Conservation (phyloP, 1,140 invertebrate genomes). For the Meloidogyne floridensis region DNA sequence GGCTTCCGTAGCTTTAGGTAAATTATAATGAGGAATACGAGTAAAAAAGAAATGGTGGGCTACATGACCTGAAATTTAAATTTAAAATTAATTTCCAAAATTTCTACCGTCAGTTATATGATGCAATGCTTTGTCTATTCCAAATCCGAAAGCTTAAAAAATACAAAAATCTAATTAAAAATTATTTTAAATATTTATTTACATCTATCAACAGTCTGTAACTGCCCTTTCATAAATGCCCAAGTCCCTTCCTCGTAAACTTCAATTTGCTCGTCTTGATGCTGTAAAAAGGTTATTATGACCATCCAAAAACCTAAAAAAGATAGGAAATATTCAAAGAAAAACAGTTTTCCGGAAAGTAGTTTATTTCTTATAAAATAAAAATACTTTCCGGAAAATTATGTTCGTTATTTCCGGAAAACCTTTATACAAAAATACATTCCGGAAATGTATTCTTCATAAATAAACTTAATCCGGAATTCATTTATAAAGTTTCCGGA, state of each 20-base stretch:
- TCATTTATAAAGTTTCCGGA: too few species aligned
- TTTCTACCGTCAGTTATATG: constrained; percentile 65
- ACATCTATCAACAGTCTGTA: constrained; percentile 67
- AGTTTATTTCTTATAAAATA: too few species aligned
- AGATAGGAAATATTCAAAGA: neutral
- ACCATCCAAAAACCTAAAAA: constrained; percentile 50
- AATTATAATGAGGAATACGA: constrained; percentile 68
- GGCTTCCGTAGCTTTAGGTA: constrained; percentile 66
- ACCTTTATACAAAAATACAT: too few species aligned
- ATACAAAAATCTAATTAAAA: neutral
- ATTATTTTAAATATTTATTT: neutral
- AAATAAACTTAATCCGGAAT: too few species aligned
- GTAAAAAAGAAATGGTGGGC: constrained; percentile 68
- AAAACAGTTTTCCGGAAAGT: too few species aligned
- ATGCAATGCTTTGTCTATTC: constrained; percentile 67
- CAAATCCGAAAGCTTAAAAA: constrained; percentile 65
- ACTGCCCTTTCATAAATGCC: constrained; percentile 67
- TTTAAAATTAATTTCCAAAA: neutral
- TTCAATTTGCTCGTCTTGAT: constrained; percentile 67
- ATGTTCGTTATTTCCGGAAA: too few species aligned
- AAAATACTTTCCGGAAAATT: too few species aligned
- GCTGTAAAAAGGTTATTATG: constrained; percentile 68
- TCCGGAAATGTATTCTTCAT: too few species aligned
- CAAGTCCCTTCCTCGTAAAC: constrained; percentile 67
- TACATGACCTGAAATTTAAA: constrained; percentile 61